Evolutionary conservation across 2,888 invertebrate species (phyloP).

Genomic region (Atethmia centrago): DNA sequence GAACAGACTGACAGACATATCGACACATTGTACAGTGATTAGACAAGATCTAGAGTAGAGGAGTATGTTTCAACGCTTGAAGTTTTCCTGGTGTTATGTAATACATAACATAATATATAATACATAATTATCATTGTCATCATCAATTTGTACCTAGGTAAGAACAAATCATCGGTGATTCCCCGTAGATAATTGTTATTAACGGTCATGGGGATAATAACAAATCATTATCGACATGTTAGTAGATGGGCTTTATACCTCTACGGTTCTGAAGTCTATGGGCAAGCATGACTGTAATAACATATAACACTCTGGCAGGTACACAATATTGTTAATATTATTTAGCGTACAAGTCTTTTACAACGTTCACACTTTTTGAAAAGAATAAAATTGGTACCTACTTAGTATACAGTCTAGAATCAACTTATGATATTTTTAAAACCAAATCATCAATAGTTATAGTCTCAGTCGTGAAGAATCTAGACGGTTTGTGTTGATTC

Average conservation of each 20-base stretch:
- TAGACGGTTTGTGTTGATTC: neutral
- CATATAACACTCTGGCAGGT: no score
- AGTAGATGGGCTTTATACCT: neutral
- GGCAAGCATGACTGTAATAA: neutral
- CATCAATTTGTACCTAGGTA: neutral
- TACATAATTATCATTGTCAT: constrained; percentile 30
- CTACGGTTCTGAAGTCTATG: neutral
- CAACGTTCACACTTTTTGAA: neutral
- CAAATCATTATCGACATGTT: neutral
- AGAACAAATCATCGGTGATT: constrained; percentile 15
- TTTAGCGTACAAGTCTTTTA: neutral
- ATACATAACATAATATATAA: constrained; percentile 20
- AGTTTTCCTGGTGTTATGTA: constrained; percentile 43
- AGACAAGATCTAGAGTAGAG: constrained; percentile 48
- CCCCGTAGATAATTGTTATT: constrained; percentile 1
- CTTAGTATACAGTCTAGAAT: neutral
- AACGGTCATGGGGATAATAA: neutral
- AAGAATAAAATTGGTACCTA: neutral
- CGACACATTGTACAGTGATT: constrained; percentile 51
- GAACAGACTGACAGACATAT: constrained; percentile 38
- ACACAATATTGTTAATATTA: neutral
- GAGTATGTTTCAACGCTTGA: constrained; percentile 20
- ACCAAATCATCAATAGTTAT: neutral
- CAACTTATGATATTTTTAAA: neutral
- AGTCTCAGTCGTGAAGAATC: neutral